Percentiles rank a stretch among this genome's conserved stretches.
Evolutionary conservation across 2,888 invertebrate species (phyloP).

Genomic region (Plebejus argus): DNA sequence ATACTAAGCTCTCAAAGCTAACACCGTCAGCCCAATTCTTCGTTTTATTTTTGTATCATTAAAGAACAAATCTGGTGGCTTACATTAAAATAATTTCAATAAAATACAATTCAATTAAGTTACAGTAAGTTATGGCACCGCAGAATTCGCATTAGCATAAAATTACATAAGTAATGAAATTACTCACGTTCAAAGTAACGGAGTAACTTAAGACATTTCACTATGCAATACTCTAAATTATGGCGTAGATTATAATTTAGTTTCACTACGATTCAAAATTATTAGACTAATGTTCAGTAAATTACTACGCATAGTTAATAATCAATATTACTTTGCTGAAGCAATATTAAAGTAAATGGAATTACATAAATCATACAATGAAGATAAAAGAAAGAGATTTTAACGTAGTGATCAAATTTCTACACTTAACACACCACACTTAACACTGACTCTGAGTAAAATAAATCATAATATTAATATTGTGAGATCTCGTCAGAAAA

Average conservation of each 20-base stretch:
- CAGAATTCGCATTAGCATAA: constrained; percentile 13
- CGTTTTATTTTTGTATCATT: neutral
- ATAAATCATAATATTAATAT: neutral
- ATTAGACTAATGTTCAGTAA: constrained; percentile 20
- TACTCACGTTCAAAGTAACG: neutral
- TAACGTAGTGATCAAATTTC: neutral
- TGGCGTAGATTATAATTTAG: constrained; percentile 29
- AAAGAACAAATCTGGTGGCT: neutral
- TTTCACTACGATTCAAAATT: constrained; percentile 22
- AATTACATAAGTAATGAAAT: constrained; percentile 27
- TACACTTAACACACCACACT: neutral
- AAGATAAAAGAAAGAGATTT: neutral
- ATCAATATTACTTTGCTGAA: neutral
- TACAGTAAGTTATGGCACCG: neutral
- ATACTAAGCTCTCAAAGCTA: neutral
- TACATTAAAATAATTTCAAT: neutral
- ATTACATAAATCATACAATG: neutral
- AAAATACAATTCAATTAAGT: constrained; percentile 2
- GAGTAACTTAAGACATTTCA: constrained; percentile 18
- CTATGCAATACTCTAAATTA: constrained; percentile 27
- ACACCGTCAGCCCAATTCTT: neutral
- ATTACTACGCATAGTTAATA: constrained; percentile 4
- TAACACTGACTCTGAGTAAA: neutral
- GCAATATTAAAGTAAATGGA: neutral
- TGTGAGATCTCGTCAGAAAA: constrained; percentile 36